Evolutionary conservation across 2,797 vertebrate species (phyloP).

Genomic region (Notamacropus eugenii): DNA sequence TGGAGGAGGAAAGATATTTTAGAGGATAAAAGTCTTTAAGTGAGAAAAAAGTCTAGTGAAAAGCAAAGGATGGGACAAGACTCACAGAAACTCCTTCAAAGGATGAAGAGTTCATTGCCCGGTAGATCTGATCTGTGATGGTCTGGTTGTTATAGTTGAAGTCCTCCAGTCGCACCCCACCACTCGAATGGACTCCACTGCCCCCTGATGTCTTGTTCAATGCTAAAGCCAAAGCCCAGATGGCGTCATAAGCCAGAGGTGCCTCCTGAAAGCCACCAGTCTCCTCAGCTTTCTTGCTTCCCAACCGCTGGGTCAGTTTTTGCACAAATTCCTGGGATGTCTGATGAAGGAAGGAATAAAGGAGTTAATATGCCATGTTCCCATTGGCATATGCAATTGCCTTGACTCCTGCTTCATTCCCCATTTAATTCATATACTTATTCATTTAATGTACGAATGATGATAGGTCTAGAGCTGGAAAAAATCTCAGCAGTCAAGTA

Average conservation of each 20-base stretch:
- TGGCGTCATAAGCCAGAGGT: slow-evolving; percentile 94
- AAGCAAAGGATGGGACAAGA: slow-evolving; percentile 41
- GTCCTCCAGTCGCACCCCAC: slow-evolving; percentile 91
- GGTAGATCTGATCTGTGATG: slow-evolving; percentile 96
- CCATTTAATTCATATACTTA: neutral
- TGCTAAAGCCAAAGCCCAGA: slow-evolving; percentile 95
- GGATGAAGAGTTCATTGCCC: slow-evolving; percentile 96
- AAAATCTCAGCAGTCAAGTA: neutral
- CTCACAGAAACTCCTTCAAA: slow-evolving; percentile 96
- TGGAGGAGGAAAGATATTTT: neutral
- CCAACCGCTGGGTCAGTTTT: slow-evolving; percentile 92
- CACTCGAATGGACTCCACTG: slow-evolving; percentile 85
- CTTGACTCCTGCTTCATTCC: neutral
- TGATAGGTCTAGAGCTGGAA: neutral
- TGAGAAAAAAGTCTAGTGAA: neutral
- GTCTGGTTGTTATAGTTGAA: slow-evolving; percentile 98
- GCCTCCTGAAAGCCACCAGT: slow-evolving; percentile 97
- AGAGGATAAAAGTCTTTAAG: neutral
- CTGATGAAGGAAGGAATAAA: slow-evolving; percentile 80
- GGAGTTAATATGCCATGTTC: fast-evolving
- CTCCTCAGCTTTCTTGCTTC: slow-evolving; percentile 92
- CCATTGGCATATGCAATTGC: neutral
- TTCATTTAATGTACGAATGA: neutral
- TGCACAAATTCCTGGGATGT: slow-evolving; percentile 96
- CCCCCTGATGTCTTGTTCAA: slow-evolving; percentile 95